Conservation (phyloP, 2,113 vertebrate species). For the Protomyctophum bolini region DNA sequence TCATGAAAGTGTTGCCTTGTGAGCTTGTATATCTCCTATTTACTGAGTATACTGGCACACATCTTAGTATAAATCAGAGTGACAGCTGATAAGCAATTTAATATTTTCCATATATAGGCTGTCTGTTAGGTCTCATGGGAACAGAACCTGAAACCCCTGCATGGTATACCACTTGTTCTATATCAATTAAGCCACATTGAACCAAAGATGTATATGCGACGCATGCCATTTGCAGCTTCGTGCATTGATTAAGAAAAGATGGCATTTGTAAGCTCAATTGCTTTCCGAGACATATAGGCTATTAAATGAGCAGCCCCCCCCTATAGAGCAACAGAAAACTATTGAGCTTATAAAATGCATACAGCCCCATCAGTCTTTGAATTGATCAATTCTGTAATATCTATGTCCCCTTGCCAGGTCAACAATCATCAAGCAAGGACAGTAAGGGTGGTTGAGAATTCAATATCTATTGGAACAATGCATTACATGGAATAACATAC, state of each 20-base stretch:
- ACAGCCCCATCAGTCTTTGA: slow-evolving; percentile 34
- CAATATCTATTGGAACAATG: neutral
- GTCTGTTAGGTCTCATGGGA: neutral
- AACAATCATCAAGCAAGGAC: slow-evolving; percentile 1
- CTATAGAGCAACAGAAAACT: slow-evolving; percentile 31
- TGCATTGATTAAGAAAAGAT: slow-evolving; percentile 12
- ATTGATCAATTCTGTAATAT: slow-evolving; percentile 30
- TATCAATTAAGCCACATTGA: slow-evolving; percentile 1
- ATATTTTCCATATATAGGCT: too few species aligned
- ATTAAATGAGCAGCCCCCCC: slow-evolving; percentile 26
- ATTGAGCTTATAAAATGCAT: slow-evolving; percentile 31
- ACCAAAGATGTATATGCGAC: slow-evolving; percentile 18
- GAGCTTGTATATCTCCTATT: too few species aligned
- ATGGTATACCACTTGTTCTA: neutral
- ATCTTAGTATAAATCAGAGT: too few species aligned
- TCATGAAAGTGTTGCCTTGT: too few species aligned
- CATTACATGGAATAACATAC: neutral
- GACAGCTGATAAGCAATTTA: too few species aligned
- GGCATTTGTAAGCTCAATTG: slow-evolving; percentile 16
- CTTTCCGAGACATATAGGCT: slow-evolving; percentile 25
- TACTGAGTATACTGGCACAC: too few species aligned
- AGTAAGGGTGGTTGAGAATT: neutral
- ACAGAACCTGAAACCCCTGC: neutral
- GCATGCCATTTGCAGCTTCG: slow-evolving; percentile 24
- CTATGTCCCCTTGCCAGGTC: slow-evolving; percentile 1